Evolutionary conservation across 35 echinoderm and acorn worm genomes (phyloP).

Genomic region (Eucidaris tribuloides): DNA sequence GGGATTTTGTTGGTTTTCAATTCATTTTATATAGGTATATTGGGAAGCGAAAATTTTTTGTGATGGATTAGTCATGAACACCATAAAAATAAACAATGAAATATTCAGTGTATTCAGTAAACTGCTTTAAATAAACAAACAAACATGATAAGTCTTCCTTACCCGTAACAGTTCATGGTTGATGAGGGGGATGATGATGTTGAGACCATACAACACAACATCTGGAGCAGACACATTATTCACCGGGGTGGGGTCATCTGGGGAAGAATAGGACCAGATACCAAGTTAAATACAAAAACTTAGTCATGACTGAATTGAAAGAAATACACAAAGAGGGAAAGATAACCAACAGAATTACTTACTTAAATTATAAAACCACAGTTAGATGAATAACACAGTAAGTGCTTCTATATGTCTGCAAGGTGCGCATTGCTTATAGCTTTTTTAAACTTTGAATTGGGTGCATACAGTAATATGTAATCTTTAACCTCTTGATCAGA

Average conservation of each 20-base stretch:
- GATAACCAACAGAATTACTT: not conserved
- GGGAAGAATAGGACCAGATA: not conserved
- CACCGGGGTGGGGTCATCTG: conserved; percentile 18
- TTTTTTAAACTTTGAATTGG: no score
- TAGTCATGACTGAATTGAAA: not conserved
- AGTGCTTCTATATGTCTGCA: no score
- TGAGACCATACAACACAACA: conserved; percentile 86
- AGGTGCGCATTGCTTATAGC: no score
- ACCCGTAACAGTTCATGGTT: conserved; percentile 81
- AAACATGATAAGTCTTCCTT: not conserved
- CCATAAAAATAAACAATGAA: not conserved
- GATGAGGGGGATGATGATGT: conserved; percentile 93
- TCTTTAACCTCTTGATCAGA: no score
- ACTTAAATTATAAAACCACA: not conserved
- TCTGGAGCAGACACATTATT: conserved; percentile 73
- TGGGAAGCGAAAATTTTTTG: no score
- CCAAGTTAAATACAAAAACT: not conserved
- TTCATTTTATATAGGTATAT: not conserved
- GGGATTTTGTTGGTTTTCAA: not conserved
- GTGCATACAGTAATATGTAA: no score
- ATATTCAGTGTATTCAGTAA: not conserved
- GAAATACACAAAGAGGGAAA: not conserved
- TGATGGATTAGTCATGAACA: not conserved
- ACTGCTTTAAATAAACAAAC: not conserved
- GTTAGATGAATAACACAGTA: no score